A percentile compares a stretch with the other conserved stretches of the same genome.
phyloP scores from a whole-genome alignment of 2,797 vertebrate species.

The Sebastes flavidus region DNA sequence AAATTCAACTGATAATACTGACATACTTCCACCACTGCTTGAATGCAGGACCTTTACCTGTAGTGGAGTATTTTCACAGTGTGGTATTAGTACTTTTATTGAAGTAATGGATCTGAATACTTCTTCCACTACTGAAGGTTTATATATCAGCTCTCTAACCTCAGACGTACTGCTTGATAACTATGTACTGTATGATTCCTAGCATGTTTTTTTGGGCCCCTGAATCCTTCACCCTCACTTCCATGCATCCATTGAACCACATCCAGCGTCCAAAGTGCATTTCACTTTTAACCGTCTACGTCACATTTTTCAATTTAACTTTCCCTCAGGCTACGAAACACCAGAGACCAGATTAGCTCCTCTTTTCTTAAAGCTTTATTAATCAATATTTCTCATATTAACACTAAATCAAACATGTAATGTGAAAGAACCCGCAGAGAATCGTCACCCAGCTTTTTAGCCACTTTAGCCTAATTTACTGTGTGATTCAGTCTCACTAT shows the following conservation, averaged over 20 bases:
- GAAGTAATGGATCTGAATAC: neutral
- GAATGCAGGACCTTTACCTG: neutral
- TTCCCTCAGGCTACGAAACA: neutral
- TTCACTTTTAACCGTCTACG: neutral
- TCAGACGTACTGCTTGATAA: neutral
- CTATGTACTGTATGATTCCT: neutral
- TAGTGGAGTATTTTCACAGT: neutral
- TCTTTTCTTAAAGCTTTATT: neutral
- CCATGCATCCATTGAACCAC: neutral
- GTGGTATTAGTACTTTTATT: neutral
- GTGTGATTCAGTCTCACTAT: neutral
- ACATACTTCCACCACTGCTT: neutral
- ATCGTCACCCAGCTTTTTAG: neutral
- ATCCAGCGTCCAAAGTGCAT: neutral
- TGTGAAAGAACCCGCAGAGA: neutral
- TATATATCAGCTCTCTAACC: neutral
- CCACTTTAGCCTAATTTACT: neutral
- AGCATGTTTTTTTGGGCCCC: neutral
- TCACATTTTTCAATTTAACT: conserved; percentile 16
- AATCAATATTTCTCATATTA: conserved; percentile 15
- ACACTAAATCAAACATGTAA: conserved; percentile 2
- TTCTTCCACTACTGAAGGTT: neutral
- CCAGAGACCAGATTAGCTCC: conserved; percentile 15
- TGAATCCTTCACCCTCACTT: neutral
- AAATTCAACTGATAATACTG: neutral